phyloP scores from a whole-genome alignment of 2,797 vertebrate species.

The Sebastes taczanowskii region DNA sequence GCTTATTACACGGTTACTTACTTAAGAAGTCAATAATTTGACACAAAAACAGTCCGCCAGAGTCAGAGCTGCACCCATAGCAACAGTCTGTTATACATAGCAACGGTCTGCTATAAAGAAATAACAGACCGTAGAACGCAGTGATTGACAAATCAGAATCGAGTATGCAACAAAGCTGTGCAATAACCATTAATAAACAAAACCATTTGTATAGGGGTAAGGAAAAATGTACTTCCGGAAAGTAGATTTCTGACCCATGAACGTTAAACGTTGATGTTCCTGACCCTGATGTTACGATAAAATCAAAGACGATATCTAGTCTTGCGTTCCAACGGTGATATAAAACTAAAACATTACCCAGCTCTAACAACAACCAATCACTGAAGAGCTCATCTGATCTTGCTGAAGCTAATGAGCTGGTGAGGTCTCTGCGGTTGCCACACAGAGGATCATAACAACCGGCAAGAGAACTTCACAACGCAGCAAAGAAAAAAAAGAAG shows the following conservation, averaged over 20 bases:
- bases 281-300: not conserved
- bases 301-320: not conserved
- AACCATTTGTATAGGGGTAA: rapidly evolving
- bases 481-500: not conserved
- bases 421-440: not conserved
- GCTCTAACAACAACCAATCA: not conserved
- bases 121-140: too few species aligned
- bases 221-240: rapidly evolving
- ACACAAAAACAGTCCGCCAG: too few species aligned
- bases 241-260: too few species aligned
- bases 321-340: not conserved
- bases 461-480: not conserved
- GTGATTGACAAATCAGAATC: too few species aligned
- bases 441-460: not conserved
- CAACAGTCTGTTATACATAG: too few species aligned
- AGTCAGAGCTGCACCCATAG: too few species aligned
- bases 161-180: too few species aligned
- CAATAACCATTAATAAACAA: rapidly evolving
- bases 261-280: too few species aligned
- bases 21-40: rapidly evolving
- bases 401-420: not conserved
- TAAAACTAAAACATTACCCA: not conserved
- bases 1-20: rapidly evolving
- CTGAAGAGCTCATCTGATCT: not conserved
- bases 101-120: too few species aligned